A percentile compares a stretch with the other conserved stretches of the same genome.
phyloP scores from a whole-genome alignment of 1,140 invertebrate genomes.

The Tetramorium parvispinum region DNA sequence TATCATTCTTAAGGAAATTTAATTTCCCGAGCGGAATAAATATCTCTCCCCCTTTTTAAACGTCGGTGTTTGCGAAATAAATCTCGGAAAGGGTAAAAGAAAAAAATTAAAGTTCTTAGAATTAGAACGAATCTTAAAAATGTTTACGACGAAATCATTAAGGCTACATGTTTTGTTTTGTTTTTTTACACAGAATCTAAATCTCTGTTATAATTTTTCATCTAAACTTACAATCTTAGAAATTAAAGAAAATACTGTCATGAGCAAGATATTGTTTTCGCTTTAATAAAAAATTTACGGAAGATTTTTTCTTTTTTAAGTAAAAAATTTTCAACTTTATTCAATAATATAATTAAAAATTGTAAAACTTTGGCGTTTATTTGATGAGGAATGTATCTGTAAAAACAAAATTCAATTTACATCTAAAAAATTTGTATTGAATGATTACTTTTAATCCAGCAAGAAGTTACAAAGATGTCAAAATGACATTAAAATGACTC shows the following conservation, averaged over 20 bases:
- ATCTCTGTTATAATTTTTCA: neutral
- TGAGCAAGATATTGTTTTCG: neutral
- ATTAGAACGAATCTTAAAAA: conserved; percentile 10
- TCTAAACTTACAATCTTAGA: neutral
- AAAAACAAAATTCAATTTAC: neutral
- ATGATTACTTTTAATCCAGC: neutral
- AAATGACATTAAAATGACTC: no score
- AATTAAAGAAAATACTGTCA: conserved; percentile 1
- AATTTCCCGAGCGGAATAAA: conserved; percentile 46
- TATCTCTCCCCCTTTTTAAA: conserved; percentile 54
- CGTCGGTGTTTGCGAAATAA: conserved; percentile 25
- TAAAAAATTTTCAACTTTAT: neutral
- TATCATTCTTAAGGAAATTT: conserved; percentile 23
- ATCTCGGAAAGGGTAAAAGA: conserved; percentile 26
- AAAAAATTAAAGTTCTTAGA: conserved; percentile 48
- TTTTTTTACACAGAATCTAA: neutral
- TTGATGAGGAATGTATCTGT: neutral
- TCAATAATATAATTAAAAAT: neutral
- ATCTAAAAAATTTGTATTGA: neutral
- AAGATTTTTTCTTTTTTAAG: neutral
- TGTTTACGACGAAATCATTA: conserved; percentile 15
- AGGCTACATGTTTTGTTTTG: neutral
- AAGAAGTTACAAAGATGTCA: no score
- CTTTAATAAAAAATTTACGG: neutral
- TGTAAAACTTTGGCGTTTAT: neutral